phyloP scores from a whole-genome alignment of 2,888 invertebrate species.

The Tenthredo mesomela region DNA sequence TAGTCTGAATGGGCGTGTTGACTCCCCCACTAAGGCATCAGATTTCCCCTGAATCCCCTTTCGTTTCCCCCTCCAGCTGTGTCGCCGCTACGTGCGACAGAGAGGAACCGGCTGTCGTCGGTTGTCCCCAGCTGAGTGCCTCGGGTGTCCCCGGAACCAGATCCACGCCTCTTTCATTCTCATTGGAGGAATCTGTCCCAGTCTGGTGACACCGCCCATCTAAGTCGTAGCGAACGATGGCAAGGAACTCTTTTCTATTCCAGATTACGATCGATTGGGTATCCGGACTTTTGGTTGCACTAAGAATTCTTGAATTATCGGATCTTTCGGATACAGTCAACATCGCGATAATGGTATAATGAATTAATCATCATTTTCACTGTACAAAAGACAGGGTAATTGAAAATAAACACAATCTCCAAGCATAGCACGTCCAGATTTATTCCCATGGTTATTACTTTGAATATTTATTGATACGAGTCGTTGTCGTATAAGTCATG shows the following conservation, averaged over 20 bases:
- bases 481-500: not conserved
- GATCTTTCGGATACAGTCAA: not conserved
- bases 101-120: slow-evolving; percentile 53
- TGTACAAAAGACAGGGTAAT: not conserved
- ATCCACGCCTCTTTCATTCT: slow-evolving; percentile 63
- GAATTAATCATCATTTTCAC: not conserved
- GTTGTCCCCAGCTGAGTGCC: slow-evolving; percentile 54
- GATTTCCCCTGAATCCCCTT: slow-evolving; percentile 70
- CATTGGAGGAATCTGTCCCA: slow-evolving; percentile 73
- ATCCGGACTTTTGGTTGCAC: not conserved
- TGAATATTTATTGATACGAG: not conserved
- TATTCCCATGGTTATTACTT: not conserved
- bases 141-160: slow-evolving; percentile 58
- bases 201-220: slow-evolving; percentile 65
- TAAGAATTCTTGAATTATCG: not conserved
- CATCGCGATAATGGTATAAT: not conserved
- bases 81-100: slow-evolving; percentile 57
- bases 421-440: not conserved
- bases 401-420: not conserved
- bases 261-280: not conserved
- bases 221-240: slow-evolving; percentile 33
- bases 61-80: slow-evolving; percentile 61
- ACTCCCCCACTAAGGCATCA: slow-evolving; percentile 62
- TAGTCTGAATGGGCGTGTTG: slow-evolving; percentile 65
- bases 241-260: not conserved